Evolutionary conservation across 2,888 invertebrate genomes (phyloP), one percentile per base, ranked within the genome.

Genomic region (Drosophila falleni): DNA sequence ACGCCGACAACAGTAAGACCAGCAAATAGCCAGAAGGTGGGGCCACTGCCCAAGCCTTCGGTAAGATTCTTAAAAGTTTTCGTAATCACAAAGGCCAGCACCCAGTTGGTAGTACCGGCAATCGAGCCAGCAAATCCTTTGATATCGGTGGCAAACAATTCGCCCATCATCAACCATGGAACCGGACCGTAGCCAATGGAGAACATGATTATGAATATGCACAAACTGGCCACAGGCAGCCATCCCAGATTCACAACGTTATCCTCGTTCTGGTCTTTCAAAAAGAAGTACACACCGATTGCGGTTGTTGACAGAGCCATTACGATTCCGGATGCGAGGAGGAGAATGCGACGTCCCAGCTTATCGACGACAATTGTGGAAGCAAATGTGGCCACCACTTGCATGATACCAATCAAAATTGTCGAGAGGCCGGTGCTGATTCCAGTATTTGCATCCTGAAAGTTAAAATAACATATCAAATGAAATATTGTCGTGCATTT

Each of bases 161-260:
- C 98, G 3, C 97, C 95, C 91, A 96, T 94, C 92, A 93, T 96
- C 94, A 97, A 94, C 93, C 93, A 93, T 0, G 97, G 97, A 49
- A 98, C 96, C 0, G 98, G 98, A 0, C 98, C 98, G 84, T 95
- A 96, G 51, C 97, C 97, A 39, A 97, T 89, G 0, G 97, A 96
- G 93, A 97, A 98, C 46, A 96, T 95, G 19, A 96, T 92, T 19
- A 97, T 95, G 92, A 97, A 98, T 2, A 96, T 74, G 47, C 96
- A 96, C 19, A 97, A 92, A 29, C 96, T 95, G 1, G 95, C 83
- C 5, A 98, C 92, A 0, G 97, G 97, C 63, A 98, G 90, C 95
- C 97, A 97, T 0, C 94, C 94, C 8, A 97, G 93, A 15, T 93
- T 89, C 0, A 90, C 87, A 0, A 96, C 93, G 26, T 94, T 87